phyloP scores from a whole-genome alignment of 30 jellyfish, hydroid and myxozoan genomes.

The Aurelia sp. region DNA sequence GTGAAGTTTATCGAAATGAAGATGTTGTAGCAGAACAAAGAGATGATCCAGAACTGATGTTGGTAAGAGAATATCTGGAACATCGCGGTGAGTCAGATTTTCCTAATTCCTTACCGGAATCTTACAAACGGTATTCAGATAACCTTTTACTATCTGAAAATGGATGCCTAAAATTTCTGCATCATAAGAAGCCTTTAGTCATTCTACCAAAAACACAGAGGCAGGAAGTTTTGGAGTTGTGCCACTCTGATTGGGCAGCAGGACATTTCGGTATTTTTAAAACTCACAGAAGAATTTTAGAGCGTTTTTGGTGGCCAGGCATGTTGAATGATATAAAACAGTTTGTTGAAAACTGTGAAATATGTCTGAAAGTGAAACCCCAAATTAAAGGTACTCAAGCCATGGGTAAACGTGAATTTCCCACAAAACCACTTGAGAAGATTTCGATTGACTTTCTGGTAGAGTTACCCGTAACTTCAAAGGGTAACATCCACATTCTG shows the following conservation, averaged over 20 bases:
- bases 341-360: slow-evolving; percentile 22
- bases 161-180: too few relatives aligned
- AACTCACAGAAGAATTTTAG: slow-evolving; percentile 38
- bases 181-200: too few relatives aligned
- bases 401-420: slow-evolving; percentile 37
- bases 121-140: too few relatives aligned
- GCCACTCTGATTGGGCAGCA: slow-evolving; percentile 59
- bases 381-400: background rate
- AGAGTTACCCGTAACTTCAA: background rate
- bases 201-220: slow-evolving; percentile 31
- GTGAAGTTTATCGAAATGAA: background rate
- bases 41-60: background rate
- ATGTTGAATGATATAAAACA: slow-evolving; percentile 2
- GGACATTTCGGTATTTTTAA: slow-evolving; percentile 49
- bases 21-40: slow-evolving; percentile 21
- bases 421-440: slow-evolving; percentile 7
- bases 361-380: slow-evolving; percentile 40
- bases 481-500: slow-evolving; percentile 2
- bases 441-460: too few relatives aligned
- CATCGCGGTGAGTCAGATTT: too few relatives aligned
- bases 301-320: slow-evolving; percentile 54
- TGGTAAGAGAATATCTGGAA: slow-evolving; percentile 16
- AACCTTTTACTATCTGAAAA: too few relatives aligned
- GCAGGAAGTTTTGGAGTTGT: slow-evolving; percentile 1
- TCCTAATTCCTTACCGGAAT: too few relatives aligned